Conservation (phyloP, 2,797 vertebrate species). For the Megaceryle alcyon region DNA sequence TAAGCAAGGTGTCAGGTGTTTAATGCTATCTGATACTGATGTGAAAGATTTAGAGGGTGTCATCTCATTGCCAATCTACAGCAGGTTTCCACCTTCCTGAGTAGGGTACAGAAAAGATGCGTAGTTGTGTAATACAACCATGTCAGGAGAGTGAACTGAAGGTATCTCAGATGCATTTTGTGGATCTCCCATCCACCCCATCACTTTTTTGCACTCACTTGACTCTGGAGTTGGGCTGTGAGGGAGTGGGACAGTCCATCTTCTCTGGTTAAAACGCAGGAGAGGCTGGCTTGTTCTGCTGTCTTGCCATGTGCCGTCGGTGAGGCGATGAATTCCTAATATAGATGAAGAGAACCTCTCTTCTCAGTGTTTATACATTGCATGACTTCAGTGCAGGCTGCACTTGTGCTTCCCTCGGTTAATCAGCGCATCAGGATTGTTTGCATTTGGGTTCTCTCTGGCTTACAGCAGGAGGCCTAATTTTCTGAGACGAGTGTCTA, state of each 20-base stretch:
- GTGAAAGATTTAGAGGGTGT: neutral
- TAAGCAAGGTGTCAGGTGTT: neutral
- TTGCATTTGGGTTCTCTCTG: constrained; percentile 5
- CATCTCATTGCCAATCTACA: neutral
- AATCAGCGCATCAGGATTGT: neutral
- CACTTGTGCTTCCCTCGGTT: neutral
- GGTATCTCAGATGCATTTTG: neutral
- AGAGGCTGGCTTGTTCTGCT: neutral
- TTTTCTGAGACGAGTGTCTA: constrained; percentile 27
- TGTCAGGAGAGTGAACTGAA: neutral
- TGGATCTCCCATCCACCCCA: neutral
- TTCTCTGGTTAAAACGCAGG: neutral
- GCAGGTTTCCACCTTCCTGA: neutral
- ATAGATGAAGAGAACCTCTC: neutral
- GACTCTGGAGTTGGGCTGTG: neutral
- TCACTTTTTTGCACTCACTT: neutral
- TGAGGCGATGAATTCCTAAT: constrained; percentile 20
- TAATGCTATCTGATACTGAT: neutral
- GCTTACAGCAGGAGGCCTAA: neutral
- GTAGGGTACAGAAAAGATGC: no score
- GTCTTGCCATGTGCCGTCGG: neutral
- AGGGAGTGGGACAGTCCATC: neutral
- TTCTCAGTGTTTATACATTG: neutral
- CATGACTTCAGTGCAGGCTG: neutral
- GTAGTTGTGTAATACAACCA: fast-evolving